Percentiles rank a stretch among this genome's conserved stretches.
Conservation (phyloP, 2,797 vertebrate genomes). For the Tenualosa ilisha region DNA sequence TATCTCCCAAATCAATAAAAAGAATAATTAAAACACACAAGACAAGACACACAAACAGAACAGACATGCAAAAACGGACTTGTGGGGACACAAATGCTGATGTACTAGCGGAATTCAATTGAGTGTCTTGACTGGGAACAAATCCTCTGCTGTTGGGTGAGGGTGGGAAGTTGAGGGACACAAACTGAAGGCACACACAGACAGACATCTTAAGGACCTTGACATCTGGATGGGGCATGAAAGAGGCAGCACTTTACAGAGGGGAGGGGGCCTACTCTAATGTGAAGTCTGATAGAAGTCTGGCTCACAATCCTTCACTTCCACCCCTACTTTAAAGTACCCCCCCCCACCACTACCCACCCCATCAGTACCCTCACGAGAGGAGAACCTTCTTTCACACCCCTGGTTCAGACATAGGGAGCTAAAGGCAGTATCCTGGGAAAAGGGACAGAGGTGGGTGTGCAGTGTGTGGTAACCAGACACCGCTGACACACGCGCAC, state of each 20-base stretch:
- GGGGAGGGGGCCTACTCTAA: not conserved
- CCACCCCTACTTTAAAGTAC: not conserved
- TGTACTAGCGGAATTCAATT: not conserved
- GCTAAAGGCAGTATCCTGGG: too few relatives aligned
- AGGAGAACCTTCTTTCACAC: too few relatives aligned
- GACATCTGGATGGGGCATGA: not conserved
- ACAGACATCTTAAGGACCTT: not conserved
- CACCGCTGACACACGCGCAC: slow-evolving; percentile 27
- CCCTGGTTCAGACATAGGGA: too few relatives aligned
- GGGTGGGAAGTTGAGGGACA: not conserved
- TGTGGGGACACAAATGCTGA: not conserved
- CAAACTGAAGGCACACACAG: slow-evolving; percentile 5
- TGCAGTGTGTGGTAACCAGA: not conserved
- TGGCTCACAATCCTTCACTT: not conserved
- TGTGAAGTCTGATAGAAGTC: not conserved
- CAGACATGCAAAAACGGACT: not conserved
- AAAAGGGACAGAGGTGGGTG: not conserved
- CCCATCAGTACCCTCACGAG: not conserved
- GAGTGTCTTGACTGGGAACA: not conserved
- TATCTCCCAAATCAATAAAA: slow-evolving; percentile 28
- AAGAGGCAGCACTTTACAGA: not conserved
- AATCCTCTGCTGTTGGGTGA: not conserved
- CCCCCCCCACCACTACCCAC: too few relatives aligned
- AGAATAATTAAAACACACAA: slow-evolving; percentile 36
- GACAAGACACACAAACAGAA: slow-evolving; percentile 72